A percentile compares a stretch with the other conserved stretches of the same genome.
Evolutionary conservation across 2,113 vertebrate genomes (phyloP).

Genomic region (Dicerorhinus sumatrensis): DNA sequence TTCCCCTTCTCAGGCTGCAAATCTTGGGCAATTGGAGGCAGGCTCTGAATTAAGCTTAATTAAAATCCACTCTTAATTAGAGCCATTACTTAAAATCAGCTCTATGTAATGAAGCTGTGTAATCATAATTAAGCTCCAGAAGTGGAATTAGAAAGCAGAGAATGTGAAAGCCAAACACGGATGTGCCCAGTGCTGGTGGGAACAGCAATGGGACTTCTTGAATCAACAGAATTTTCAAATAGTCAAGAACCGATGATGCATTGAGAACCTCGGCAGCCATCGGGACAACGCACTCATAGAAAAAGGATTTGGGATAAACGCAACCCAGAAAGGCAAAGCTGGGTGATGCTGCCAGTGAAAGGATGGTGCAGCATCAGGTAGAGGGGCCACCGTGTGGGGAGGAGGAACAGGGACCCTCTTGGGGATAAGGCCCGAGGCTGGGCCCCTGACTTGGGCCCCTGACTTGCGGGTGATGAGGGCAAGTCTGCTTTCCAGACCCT

Average conservation of each 20-base stretch:
- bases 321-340: neutral
- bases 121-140: constrained; percentile 77
- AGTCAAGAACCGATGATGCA: accelerated
- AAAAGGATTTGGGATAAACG: neutral
- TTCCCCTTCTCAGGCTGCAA: constrained; percentile 43
- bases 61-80: constrained; percentile 81
- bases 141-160: constrained; percentile 65
- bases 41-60: constrained; percentile 72
- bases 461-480: neutral
- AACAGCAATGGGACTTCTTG: neutral
- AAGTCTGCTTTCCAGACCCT: neutral
- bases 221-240: neutral
- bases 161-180: constrained; percentile 12
- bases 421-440: no score
- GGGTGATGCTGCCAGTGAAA: accelerated
- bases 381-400: neutral
- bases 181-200: neutral
- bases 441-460: no score
- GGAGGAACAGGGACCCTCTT: neutral
- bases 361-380: neutral
- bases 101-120: constrained; percentile 69
- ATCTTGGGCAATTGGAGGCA: constrained; percentile 58
- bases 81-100: constrained; percentile 79
- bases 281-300: neutral
- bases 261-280: neutral